These are phyloP conservation scores for Ceryle rudis DNA, from an alignment of 2,797 vertebrate genomes.

Conservation along the genomic window DNA sequence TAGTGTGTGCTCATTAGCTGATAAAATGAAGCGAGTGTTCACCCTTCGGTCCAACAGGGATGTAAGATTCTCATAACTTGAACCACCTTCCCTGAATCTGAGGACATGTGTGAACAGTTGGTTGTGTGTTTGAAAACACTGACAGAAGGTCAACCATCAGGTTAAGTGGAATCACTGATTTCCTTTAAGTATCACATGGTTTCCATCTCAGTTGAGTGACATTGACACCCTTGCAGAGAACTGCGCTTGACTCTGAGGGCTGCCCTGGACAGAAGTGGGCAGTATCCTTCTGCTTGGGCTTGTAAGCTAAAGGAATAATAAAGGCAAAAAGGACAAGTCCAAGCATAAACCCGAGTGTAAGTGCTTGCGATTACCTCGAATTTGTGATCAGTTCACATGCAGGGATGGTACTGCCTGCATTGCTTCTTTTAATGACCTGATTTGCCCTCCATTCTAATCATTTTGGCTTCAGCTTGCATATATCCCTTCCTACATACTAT, in stretches of 20 bases:
- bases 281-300: background rate
- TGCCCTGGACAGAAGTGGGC: background rate
- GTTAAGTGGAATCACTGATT: background rate
- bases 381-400: background rate
- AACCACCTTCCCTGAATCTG: background rate
- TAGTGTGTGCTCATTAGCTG: background rate
- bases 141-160: background rate
- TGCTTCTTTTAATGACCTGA: background rate
- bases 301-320: background rate
- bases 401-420: background rate
- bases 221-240: background rate
- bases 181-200: too few relatives aligned
- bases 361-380: rapidly evolving
- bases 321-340: background rate
- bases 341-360: background rate
- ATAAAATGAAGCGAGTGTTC: background rate
- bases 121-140: background rate
- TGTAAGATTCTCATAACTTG: background rate
- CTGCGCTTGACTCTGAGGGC: background rate
- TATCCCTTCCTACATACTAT: background rate
- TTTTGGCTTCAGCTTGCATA: background rate
- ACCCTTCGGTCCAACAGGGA: background rate
- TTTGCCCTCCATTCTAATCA: background rate
- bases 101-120: rapidly evolving
- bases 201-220: background rate